Conservation (phyloP, 2,113 vertebrate species). For the Syngnathus typhle region DNA sequence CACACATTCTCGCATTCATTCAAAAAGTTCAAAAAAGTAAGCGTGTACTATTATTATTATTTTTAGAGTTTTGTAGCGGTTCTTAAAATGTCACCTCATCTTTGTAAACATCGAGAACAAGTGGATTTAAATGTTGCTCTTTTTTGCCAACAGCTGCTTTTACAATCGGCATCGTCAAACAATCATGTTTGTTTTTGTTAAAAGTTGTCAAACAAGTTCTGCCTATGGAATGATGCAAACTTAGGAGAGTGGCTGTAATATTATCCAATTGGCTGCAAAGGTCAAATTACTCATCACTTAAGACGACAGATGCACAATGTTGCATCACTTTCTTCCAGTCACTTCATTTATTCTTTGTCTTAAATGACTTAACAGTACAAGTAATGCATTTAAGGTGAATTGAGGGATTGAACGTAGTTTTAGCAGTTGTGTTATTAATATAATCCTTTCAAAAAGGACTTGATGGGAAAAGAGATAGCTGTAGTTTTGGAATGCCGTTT, state of each 20-base stretch:
- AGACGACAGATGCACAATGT: conserved; percentile 5
- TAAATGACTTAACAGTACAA: background rate
- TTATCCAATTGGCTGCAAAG: background rate
- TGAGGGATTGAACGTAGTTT: background rate
- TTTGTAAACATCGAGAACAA: background rate
- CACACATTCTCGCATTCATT: background rate
- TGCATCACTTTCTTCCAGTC: conserved; percentile 26
- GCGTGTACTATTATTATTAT: background rate
- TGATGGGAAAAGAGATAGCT: conserved; percentile 42
- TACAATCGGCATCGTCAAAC: background rate
- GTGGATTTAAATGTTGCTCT: background rate
- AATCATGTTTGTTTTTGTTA: background rate
- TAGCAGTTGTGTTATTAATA: background rate
- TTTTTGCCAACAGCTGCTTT: background rate
- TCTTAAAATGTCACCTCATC: background rate
- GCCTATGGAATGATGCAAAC: background rate
- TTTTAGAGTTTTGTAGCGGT: background rate
- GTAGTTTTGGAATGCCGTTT: conserved; percentile 13
- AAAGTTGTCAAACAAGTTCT: background rate
- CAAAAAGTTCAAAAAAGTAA: background rate
- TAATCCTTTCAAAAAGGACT: no score
- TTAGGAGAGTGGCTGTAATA: background rate
- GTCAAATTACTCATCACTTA: conserved; percentile 16
- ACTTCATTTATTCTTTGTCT: background rate
- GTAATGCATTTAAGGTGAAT: background rate